These are phyloP conservation scores for Rhopalosiphum nymphaeae DNA, from an alignment of 2,888 invertebrate genomes.

Conservation along the genomic window DNA sequence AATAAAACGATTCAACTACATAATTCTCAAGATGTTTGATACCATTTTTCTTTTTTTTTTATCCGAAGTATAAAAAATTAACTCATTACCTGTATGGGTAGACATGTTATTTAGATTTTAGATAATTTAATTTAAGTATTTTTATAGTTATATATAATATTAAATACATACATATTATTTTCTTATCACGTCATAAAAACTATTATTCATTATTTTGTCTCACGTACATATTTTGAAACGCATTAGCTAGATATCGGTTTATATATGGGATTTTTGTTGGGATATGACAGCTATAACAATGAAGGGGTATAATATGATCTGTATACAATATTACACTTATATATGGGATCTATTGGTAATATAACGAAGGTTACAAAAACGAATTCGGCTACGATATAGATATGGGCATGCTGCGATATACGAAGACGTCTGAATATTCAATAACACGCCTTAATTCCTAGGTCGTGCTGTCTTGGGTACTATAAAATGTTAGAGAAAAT, in stretches of 20 bases:
- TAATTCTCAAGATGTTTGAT: not conserved
- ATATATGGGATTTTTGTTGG: constrained; percentile 16
- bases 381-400: not conserved
- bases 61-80: not conserved
- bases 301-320: not conserved
- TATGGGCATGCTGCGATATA: not conserved
- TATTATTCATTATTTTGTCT: constrained; percentile 51
- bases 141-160: not conserved
- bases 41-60: not conserved
- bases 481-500: not conserved
- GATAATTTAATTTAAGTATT: constrained; percentile 2
- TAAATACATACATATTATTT: not conserved
- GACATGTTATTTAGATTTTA: constrained; percentile 1
- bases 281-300: constrained; percentile 53
- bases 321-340: not conserved
- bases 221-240: constrained; percentile 22
- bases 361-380: not conserved
- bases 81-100: not conserved
- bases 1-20: not conserved
- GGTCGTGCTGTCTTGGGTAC: not conserved
- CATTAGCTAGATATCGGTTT: constrained; percentile 21
- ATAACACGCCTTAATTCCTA: not conserved
- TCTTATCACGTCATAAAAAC: constrained; percentile 30
- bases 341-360: not conserved
- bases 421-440: constrained; percentile 19